These are phyloP conservation scores for Oryzias sinensis DNA, from an alignment of 2,797 vertebrate genomes.

Conservation along the genomic window DNA sequence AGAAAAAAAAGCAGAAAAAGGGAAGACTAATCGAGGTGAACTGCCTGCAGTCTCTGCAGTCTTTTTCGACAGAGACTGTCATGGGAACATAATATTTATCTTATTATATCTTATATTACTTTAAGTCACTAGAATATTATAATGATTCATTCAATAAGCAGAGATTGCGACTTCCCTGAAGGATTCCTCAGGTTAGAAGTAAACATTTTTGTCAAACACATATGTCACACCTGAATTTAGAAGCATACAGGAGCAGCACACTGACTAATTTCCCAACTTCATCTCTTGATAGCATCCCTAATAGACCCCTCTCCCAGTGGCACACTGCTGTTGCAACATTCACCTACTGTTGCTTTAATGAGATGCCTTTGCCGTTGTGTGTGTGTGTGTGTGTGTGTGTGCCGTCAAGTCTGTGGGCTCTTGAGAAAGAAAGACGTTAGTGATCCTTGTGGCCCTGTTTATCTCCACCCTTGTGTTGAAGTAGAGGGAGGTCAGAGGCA, in stretches of 20 bases:
- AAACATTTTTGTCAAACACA: slow-evolving; percentile 57
- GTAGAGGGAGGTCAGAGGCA: slow-evolving; percentile 74
- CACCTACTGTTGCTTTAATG: slow-evolving; percentile 75
- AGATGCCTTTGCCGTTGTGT: slow-evolving; percentile 56
- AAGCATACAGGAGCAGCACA: slow-evolving; percentile 38
- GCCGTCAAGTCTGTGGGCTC: slow-evolving; percentile 33
- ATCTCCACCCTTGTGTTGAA: slow-evolving; percentile 70
- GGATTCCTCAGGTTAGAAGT: slow-evolving; percentile 41
- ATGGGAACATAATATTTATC: slow-evolving; percentile 1
- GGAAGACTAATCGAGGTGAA: slow-evolving; percentile 58
- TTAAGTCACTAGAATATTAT: slow-evolving; percentile 43
- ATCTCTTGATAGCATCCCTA: slow-evolving; percentile 73
- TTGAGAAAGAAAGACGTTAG: slow-evolving; percentile 71
- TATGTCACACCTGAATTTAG: slow-evolving; percentile 40
- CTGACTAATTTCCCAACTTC: slow-evolving; percentile 58
- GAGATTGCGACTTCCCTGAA: slow-evolving; percentile 27
- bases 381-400: slow-evolving; percentile 27
- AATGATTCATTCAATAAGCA: slow-evolving; percentile 57
- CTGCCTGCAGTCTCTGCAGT: slow-evolving; percentile 31
- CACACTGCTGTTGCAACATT: slow-evolving; percentile 69
- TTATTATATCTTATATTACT: too few species aligned
- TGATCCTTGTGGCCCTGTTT: slow-evolving; percentile 73
- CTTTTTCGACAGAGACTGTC: slow-evolving; percentile 21
- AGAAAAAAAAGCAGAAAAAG: slow-evolving; percentile 39
- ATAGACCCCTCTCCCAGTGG: slow-evolving; percentile 72